A percentile compares a stretch with the other conserved stretches of the same genome.
phyloP scores from a whole-genome alignment of 1,140 invertebrate species.

The Globodera ellingtonae region DNA sequence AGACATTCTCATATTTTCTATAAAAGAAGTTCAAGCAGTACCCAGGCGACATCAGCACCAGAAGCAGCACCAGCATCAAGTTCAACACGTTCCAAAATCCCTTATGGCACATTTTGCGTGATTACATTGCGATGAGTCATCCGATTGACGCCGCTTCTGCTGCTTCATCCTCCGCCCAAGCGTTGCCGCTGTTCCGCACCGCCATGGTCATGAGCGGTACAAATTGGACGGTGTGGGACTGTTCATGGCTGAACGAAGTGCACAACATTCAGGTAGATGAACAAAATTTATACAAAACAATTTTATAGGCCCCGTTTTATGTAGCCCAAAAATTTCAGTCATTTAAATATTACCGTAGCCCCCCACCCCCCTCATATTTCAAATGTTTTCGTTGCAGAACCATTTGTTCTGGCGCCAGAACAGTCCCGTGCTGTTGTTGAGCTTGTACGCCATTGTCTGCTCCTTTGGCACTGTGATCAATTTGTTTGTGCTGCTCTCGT shows the following conservation, averaged over 20 bases:
- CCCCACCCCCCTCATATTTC: neutral
- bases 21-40: too few species aligned
- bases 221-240: slow-evolving; percentile 49
- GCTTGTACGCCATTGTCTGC: slow-evolving; percentile 59
- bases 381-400: slow-evolving; percentile 49
- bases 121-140: too few species aligned
- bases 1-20: too few species aligned
- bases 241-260: slow-evolving; percentile 42
- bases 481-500: slow-evolving; percentile 53
- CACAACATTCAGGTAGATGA: slow-evolving; percentile 33
- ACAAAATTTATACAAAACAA: too few species aligned
- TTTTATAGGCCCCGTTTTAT: too few species aligned
- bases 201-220: neutral
- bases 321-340: too few species aligned
- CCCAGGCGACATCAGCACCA: too few species aligned
- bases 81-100: too few species aligned
- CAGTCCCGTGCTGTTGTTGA: slow-evolving; percentile 54
- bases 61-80: too few species aligned
- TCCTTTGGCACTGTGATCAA: slow-evolving; percentile 61
- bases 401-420: slow-evolving; percentile 59
- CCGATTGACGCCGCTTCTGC: neutral
- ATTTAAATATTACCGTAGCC: slow-evolving; percentile 18
- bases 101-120: too few species aligned
- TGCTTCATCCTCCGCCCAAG: neutral
- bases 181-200: neutral